Evolutionary conservation across 2,797 vertebrate species (phyloP).

Genomic region (Eupleurogrammus muticus): DNA sequence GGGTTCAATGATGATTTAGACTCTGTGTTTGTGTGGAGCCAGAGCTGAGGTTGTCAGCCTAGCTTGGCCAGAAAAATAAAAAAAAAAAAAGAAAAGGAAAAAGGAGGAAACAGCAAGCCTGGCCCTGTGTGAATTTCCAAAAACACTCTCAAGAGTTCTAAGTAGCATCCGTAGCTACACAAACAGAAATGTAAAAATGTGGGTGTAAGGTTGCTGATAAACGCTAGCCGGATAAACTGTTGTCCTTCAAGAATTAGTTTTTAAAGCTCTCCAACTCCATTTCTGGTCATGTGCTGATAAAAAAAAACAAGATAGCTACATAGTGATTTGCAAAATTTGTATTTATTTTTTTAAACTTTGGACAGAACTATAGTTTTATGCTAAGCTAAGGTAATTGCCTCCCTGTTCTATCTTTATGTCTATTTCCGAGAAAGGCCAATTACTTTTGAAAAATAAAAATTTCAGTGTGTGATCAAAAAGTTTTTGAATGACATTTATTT

Average conservation of each 20-base stretch:
- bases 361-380: no score
- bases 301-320: neutral
- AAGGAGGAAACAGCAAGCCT: neutral
- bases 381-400: neutral
- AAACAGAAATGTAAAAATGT: constrained; percentile 15
- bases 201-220: neutral
- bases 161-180: no score
- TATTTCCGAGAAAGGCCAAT: no score
- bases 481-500: no score
- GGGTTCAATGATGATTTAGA: no score
- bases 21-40: no score
- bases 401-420: no score
- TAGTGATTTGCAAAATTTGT: neutral
- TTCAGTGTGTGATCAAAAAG: no score
- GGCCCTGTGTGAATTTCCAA: neutral
- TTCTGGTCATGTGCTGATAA: neutral
- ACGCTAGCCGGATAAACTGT: neutral
- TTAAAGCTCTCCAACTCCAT: neutral
- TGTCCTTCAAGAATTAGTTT: neutral
- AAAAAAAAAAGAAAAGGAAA: no score
- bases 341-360: neutral
- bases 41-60: no score
- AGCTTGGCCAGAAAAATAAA: no score
- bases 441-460: no score
- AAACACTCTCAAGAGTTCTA: neutral